A percentile compares a stretch with the other conserved stretches of the same genome.
Conservation (phyloP, 92 coral and sea anemone species). For the Porites divaricata region DNA sequence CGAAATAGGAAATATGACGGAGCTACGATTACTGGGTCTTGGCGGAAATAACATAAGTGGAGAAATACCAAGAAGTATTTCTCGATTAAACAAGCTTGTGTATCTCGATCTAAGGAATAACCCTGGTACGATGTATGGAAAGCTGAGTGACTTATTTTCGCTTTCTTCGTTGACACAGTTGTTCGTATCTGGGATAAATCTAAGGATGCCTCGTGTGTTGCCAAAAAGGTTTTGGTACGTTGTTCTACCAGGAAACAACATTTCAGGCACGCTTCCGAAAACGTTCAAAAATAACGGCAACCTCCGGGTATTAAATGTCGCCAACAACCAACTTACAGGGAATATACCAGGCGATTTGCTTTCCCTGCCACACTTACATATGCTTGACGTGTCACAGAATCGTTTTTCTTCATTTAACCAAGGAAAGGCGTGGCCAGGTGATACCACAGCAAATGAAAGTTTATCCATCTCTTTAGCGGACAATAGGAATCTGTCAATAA, state of each 20-base stretch:
- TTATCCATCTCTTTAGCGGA: slow-evolving; percentile 43
- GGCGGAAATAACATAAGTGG: slow-evolving; percentile 63
- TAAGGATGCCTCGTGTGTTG: slow-evolving; percentile 47
- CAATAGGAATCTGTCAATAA: slow-evolving; percentile 47
- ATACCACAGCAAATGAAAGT: no score
- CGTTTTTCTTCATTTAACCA: slow-evolving; percentile 30
- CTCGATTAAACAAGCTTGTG: slow-evolving; percentile 31
- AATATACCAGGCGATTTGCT: slow-evolving; percentile 53
- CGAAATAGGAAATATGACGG: slow-evolving; percentile 63
- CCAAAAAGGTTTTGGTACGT: slow-evolving; percentile 1
- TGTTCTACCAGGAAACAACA: slow-evolving; percentile 51
- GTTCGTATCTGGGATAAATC: slow-evolving; percentile 54
- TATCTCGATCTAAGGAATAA: slow-evolving; percentile 62
- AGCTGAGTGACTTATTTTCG: slow-evolving; percentile 43
- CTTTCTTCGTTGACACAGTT: slow-evolving; percentile 32
- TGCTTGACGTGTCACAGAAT: slow-evolving; percentile 51
- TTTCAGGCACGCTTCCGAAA: slow-evolving; percentile 41
- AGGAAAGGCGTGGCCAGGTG: slow-evolving; percentile 31
- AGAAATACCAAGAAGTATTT: slow-evolving; percentile 55
- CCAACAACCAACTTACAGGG: slow-evolving; percentile 52
- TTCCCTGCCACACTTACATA: not conserved
- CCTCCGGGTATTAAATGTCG: slow-evolving; percentile 41
- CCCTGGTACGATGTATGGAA: slow-evolving; percentile 17
- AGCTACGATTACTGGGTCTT: slow-evolving; percentile 40
- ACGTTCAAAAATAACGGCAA: slow-evolving; percentile 25